Conservation (phyloP, 2,888 invertebrate genomes). For the Polydrusus pterygomalis region DNA sequence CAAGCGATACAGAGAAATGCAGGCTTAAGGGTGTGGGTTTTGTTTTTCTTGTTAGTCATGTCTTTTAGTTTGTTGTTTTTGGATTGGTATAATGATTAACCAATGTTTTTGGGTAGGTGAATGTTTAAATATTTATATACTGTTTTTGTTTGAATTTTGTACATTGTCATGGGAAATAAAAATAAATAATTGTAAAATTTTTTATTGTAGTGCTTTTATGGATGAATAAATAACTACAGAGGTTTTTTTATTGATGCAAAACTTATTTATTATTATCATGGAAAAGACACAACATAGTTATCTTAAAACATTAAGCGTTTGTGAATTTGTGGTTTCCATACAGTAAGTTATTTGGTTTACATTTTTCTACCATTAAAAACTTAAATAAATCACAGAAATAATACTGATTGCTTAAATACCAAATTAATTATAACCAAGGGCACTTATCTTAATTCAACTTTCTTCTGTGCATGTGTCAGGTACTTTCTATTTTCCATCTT, state of each 20-base stretch:
- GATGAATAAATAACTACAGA: too few species aligned
- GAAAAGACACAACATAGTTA: not conserved
- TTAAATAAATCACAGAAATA: not conserved
- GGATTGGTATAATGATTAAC: constrained; percentile 97
- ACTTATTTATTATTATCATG: not conserved
- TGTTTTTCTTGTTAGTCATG: constrained; percentile 96
- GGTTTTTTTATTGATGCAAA: too few species aligned
- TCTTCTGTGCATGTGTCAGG: not conserved
- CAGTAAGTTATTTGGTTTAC: too few species aligned
- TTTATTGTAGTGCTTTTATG: too few species aligned
- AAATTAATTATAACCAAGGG: too few species aligned
- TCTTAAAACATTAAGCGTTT: too few species aligned
- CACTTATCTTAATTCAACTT: not conserved
- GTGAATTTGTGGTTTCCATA: too few species aligned
- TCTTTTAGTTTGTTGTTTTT: constrained; percentile 96
- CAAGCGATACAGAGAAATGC: constrained; percentile 98
- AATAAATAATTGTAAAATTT: too few species aligned
- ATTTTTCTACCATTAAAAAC: too few species aligned
- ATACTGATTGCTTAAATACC: too few species aligned
- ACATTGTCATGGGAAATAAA: not conserved
- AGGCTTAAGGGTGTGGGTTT: constrained; percentile 92
- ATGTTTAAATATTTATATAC: constrained; percentile 1
- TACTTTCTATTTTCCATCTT: too few species aligned
- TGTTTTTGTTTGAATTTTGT: not conserved
- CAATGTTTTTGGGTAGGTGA: not conserved